Evolutionary conservation across 1,140 invertebrate genomes (phyloP).

Genomic region (Marisa cornuarietis): DNA sequence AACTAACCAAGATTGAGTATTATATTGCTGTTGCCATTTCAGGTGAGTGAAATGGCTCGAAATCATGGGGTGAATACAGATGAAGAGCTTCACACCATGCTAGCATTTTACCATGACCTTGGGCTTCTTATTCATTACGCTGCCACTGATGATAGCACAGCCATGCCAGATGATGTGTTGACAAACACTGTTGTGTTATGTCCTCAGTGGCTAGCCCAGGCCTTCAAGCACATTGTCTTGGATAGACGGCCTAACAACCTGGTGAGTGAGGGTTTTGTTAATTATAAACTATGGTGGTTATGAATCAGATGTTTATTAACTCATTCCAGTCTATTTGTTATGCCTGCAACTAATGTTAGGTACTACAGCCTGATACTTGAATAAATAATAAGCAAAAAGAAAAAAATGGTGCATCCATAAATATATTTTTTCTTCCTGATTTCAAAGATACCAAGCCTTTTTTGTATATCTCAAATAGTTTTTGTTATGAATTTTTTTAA

Average conservation of each 20-base stretch:
- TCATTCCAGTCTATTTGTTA: too few relatives aligned
- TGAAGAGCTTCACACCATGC: slow-evolving; percentile 62
- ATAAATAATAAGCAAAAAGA: too few relatives aligned
- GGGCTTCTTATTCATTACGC: slow-evolving; percentile 61
- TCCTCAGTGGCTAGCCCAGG: slow-evolving; percentile 61
- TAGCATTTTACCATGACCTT: slow-evolving; percentile 67
- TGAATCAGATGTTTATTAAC: too few relatives aligned
- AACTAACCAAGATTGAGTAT: background rate
- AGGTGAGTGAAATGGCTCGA: slow-evolving; percentile 61
- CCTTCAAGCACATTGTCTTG: slow-evolving; percentile 54
- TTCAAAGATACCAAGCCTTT: too few relatives aligned
- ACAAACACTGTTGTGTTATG: slow-evolving; percentile 61
- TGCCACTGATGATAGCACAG: slow-evolving; percentile 26
- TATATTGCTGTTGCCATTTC: slow-evolving; percentile 9
- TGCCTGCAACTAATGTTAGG: too few relatives aligned
- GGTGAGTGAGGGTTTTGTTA: too few relatives aligned
- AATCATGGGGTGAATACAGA: slow-evolving; percentile 58
- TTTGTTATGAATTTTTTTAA: too few relatives aligned
- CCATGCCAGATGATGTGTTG: slow-evolving; percentile 49
- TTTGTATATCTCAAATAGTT: too few relatives aligned
- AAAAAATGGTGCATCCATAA: too few relatives aligned
- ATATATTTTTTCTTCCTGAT: too few relatives aligned
- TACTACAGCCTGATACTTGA: too few relatives aligned
- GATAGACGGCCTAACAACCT: slow-evolving; percentile 35
- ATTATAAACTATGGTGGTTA: too few relatives aligned